Evolutionary conservation across 1,140 invertebrate species (phyloP), one percentile per base, ranked within the genome.

Genomic region (Aphelinus atriplicis): DNA sequence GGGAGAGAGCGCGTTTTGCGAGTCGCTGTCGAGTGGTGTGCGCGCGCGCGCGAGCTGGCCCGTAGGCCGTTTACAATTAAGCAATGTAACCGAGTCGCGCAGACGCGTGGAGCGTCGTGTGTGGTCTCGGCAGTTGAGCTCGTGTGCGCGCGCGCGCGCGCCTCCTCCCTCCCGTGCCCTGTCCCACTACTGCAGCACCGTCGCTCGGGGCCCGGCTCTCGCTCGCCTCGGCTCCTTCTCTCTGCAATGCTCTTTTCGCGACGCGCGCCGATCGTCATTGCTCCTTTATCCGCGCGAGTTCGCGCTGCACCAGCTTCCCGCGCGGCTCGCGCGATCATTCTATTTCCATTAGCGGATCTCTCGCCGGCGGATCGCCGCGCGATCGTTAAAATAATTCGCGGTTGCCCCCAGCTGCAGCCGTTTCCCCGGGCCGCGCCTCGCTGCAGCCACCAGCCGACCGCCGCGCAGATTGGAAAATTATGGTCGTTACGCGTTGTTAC

Each of bases 61-160:
- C 62, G 85, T 87, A 85, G 71, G 79, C 79, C 85, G 83, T 88
- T 87, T 88, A 88, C 86, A 88, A 88, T 88, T 88, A 88, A 88
- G 86, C 85, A 87, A 87, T 88, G 86, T 87, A 85, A 87, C 85
- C 83, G 82, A 88, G 86, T 84, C 81, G 51, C 61, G 66, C 45
- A 87, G 85, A 87, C 87, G 86, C 86, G 85, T 87, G 86, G 87
- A 86, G 83, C 86, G 80, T 87, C 86, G 86, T 87, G 87, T 88
- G 86, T 87, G 87, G 86, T 88, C 87, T 79, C 80, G 78, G 76
- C 79, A 80, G 87, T 82, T 77, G 80, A 80, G 84, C 26, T 26
- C 26, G 26, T 26, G 26, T 26, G 26, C 26, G 26, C 26, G 26
- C 26, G 26, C 26, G 26, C 26, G 26, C 26, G 81, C 81, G 60